Percentiles rank a stretch among this genome's conserved stretches.
phyloP scores from a whole-genome alignment of 2,113 vertebrate genomes.

The Dipodomys ordii region DNA sequence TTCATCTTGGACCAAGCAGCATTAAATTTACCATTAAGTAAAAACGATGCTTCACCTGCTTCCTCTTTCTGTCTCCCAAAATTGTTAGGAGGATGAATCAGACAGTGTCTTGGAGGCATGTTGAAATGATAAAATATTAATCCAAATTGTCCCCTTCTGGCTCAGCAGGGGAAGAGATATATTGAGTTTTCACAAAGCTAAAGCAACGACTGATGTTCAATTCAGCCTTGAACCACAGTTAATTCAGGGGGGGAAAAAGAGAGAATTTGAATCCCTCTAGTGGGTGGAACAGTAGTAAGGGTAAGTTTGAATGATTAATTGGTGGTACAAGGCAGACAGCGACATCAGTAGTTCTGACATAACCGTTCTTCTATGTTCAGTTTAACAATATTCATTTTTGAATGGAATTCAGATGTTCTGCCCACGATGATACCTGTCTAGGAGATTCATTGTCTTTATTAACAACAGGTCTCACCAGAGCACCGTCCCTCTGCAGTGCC shows the following conservation, averaged over 20 bases:
- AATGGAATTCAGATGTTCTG: not conserved
- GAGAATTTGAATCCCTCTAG: not conserved
- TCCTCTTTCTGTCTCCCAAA: slow-evolving; percentile 64
- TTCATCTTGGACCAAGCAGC: slow-evolving; percentile 70
- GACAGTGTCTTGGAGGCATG: slow-evolving; percentile 62
- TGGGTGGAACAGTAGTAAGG: not conserved
- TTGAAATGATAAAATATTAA: slow-evolving; percentile 78
- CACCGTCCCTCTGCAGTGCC: not conserved
- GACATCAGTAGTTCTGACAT: not conserved
- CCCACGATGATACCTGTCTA: not conserved
- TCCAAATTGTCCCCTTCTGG: slow-evolving; percentile 56
- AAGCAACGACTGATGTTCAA: not conserved
- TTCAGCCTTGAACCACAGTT: slow-evolving; percentile 26
- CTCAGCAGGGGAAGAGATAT: slow-evolving; percentile 12
- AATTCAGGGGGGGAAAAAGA: not conserved
- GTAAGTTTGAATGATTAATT: not conserved
- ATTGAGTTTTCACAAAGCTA: slow-evolving; percentile 52
- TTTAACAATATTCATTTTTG: not conserved
- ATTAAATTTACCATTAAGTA: slow-evolving; percentile 74
- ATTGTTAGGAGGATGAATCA: slow-evolving; percentile 63
- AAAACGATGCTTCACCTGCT: slow-evolving; percentile 70
- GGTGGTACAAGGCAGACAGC: not conserved
- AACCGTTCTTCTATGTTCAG: not conserved
- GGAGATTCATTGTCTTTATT: not conserved
- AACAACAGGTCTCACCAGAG: not conserved